These are phyloP conservation scores for Oxygymnocypris stewartii DNA, from an alignment of 2,113 vertebrate species.

Conservation along the genomic window DNA sequence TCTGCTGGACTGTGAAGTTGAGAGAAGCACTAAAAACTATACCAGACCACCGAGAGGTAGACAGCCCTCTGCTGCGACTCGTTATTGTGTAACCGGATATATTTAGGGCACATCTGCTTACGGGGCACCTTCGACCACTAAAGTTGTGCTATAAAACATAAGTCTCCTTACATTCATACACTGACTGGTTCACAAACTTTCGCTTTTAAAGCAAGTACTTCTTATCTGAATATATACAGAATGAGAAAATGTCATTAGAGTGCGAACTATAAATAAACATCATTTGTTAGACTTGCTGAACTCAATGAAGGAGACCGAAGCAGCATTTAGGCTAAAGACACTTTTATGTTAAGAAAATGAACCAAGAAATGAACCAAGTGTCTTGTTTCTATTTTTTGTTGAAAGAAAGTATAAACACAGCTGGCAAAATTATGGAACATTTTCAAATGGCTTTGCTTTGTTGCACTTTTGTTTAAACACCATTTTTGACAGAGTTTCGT, in stretches of 20 bases:
- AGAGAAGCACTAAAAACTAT: slow-evolving; percentile 16
- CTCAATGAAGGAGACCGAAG: not conserved
- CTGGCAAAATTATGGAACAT: not conserved
- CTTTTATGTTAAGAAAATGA: not conserved
- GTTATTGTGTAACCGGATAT: slow-evolving; percentile 13
- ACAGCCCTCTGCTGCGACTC: slow-evolving; percentile 16
- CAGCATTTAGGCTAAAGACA: not conserved
- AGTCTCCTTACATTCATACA: not conserved
- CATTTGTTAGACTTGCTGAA: too few species aligned
- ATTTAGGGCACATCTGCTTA: slow-evolving; percentile 23
- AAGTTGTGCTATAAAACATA: too few species aligned
- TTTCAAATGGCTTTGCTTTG: not conserved
- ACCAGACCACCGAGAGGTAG: not conserved
- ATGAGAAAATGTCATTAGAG: too few species aligned
- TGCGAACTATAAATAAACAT: too few species aligned
- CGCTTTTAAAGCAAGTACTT: not conserved
- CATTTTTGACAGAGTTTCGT: not conserved
- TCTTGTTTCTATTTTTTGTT: not conserved
- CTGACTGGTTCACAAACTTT: not conserved
- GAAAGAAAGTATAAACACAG: not conserved
- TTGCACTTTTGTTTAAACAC: not conserved
- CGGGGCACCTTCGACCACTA: too few species aligned
- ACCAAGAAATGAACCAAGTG: not conserved
- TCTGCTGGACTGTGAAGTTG: slow-evolving; percentile 16
- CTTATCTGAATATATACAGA: too few species aligned